These are phyloP conservation scores for Isoperla grammatica DNA, from an alignment of 2,888 invertebrate genomes.

Conservation along the genomic window DNA sequence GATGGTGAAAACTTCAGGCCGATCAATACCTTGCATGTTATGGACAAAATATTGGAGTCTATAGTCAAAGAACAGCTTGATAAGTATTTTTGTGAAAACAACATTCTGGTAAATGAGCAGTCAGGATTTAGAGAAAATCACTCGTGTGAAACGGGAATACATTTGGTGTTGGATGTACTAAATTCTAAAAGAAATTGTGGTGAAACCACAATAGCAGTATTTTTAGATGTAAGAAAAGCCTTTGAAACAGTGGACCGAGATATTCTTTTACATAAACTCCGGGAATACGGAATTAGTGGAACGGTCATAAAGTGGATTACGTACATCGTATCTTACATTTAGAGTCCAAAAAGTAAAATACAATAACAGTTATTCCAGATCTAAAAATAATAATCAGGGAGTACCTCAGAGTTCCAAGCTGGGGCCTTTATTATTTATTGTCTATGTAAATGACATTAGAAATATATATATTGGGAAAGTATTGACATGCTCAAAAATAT, in stretches of 20 bases:
- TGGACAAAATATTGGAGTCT: neutral
- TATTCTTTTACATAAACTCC: slow-evolving; percentile 5
- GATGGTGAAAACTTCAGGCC: neutral
- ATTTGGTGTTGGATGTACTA: neutral
- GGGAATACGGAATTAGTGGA: neutral
- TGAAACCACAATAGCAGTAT: slow-evolving; percentile 3
- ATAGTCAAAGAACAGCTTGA: neutral
- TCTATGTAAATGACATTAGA: neutral
- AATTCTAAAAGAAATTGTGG: neutral
- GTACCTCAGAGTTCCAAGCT: too few relatives aligned
- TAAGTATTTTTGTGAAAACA: neutral
- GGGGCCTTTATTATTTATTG: too few relatives aligned
- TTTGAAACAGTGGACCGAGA: slow-evolving; percentile 18
- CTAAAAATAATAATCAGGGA: too few relatives aligned
- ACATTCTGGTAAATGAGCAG: neutral
- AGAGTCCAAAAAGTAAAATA: slow-evolving; percentile 4
- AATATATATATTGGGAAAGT: neutral
- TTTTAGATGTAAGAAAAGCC: slow-evolving; percentile 13
- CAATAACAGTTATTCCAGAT: too few relatives aligned
- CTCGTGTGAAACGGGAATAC: slow-evolving; percentile 12
- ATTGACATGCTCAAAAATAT: too few relatives aligned
- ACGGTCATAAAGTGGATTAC: neutral
- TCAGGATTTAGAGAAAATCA: slow-evolving; percentile 12
- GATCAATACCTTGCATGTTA: slow-evolving; percentile 1
- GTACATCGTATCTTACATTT: neutral